Evolutionary conservation across 2,797 vertebrate species (phyloP), one percentile per base, ranked within the genome.

Genomic region (Typhlichthys subterraneus): DNA sequence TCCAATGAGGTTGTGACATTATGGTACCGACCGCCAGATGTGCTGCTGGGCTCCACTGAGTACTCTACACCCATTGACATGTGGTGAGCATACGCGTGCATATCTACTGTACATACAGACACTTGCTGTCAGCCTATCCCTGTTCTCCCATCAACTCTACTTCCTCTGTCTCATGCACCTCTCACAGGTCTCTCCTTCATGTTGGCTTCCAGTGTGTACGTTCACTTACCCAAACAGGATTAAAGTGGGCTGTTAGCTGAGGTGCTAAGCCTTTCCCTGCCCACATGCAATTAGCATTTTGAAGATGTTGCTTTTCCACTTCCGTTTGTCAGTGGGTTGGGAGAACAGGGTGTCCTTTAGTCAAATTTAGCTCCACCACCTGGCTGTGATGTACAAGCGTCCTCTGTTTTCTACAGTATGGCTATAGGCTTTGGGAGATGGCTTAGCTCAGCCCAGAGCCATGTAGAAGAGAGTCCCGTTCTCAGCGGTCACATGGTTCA

Each of bases 21-120:
- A 61, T 94, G 93, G 93, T 94, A 94, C 88, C 83, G 93, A 48
- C 93, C 93, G 0, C 93, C 93, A 3, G 93, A 94, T 64, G 93
- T 94, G 15, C 89, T 94, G 17, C 82, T 94, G 17, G 93, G 93
- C 48, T 92, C 93, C 57, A 94, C 93, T 3, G 92, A 94, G 59
- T 94, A 94, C 80, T 92, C 92, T 1, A 94, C 93, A 12, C 91
- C 91, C 48, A 93, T 94, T 15, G 93, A 94, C 79, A 94, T 94
- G 91, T 94, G 93, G 93, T 94, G 65, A 91, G 91, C 11, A 68
- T 64, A 67, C 65, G 42, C 63, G 63, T 55, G 31, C 59, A 50
- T 45, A 0, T 5, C 7, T 11, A 56, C n/a, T 13, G 50, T 57
- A 58, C 13, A 61, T 49, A 57, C 29, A 65, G 68, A 72, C 53